phyloP scores from a whole-genome alignment of 2,888 invertebrate species.

The Nomada goodeniana region DNA sequence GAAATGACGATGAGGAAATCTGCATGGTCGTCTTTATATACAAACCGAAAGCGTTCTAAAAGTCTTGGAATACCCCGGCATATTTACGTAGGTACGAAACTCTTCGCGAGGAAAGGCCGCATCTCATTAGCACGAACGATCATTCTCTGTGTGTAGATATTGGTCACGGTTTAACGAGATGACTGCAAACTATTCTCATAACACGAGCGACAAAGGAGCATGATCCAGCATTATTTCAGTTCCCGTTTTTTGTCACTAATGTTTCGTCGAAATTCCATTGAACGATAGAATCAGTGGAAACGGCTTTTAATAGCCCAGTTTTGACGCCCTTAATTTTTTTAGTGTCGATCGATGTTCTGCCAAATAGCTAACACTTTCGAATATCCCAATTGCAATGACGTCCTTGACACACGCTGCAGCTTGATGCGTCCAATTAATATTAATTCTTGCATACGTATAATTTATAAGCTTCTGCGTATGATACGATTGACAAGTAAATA shows the following conservation, averaged over 20 bases:
- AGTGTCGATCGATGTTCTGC: background rate
- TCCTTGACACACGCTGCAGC: background rate
- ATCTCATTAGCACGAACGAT: slow-evolving; percentile 62
- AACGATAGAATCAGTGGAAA: background rate
- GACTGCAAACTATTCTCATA: background rate
- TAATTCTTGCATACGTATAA: background rate
- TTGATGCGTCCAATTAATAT: background rate
- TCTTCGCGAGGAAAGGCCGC: slow-evolving; percentile 43
- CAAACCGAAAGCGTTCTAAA: slow-evolving; percentile 14
- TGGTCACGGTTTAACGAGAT: slow-evolving; percentile 15
- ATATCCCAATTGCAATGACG: too few species aligned
- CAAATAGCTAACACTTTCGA: too few species aligned
- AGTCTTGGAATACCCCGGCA: slow-evolving; percentile 62
- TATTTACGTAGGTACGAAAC: slow-evolving; percentile 58
- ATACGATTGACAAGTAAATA: too few species aligned
- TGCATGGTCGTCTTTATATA: slow-evolving; percentile 66
- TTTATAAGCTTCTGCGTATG: too few species aligned
- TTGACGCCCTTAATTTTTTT: background rate
- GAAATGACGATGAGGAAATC: slow-evolving; percentile 64
- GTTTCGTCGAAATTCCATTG: background rate
- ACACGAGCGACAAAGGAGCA: slow-evolving; percentile 1
- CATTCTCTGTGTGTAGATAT: slow-evolving; percentile 14
- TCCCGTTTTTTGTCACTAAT: background rate
- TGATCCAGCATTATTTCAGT: slow-evolving; percentile 20
- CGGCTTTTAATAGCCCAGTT: background rate